phyloP scores from a whole-genome alignment of 2,113 vertebrate species.

The Cyanoderma ruficeps region DNA sequence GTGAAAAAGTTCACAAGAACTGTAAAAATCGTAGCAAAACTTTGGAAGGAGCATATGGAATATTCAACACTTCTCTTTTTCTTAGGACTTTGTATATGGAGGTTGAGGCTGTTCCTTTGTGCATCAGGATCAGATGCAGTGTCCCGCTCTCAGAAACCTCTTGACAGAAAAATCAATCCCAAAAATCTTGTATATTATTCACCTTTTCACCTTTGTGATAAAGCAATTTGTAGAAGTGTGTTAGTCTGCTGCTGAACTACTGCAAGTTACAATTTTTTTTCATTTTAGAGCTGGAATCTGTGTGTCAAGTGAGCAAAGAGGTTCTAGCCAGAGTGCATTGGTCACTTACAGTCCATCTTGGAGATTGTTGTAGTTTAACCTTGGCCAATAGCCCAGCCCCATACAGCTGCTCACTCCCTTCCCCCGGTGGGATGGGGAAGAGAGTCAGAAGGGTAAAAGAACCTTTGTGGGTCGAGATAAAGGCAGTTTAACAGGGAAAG shows the following conservation, averaged over 20 bases:
- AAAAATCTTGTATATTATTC: accelerated
- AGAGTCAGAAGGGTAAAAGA: background rate
- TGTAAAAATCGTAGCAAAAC: background rate
- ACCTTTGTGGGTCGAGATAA: background rate
- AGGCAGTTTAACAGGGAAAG: background rate
- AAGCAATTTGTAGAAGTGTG: background rate
- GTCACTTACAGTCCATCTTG: background rate
- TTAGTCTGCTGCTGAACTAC: background rate
- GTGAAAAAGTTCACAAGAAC: background rate
- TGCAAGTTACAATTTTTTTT: background rate
- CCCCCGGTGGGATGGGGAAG: background rate
- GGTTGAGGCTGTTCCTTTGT: background rate
- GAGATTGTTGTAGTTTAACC: background rate
- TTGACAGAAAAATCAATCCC: background rate
- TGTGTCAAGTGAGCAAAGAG: background rate
- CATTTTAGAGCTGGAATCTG: background rate
- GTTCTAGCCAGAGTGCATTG: background rate
- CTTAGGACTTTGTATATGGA: background rate
- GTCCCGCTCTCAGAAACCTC: background rate
- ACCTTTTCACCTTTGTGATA: background rate
- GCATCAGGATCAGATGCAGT: background rate
- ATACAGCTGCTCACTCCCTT: background rate
- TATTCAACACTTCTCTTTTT: background rate
- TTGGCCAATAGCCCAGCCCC: background rate
- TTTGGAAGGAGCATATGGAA: background rate